These are phyloP conservation scores for Percopsis transmontana DNA, from an alignment of 2,113 vertebrate species.

Conservation along the genomic window DNA sequence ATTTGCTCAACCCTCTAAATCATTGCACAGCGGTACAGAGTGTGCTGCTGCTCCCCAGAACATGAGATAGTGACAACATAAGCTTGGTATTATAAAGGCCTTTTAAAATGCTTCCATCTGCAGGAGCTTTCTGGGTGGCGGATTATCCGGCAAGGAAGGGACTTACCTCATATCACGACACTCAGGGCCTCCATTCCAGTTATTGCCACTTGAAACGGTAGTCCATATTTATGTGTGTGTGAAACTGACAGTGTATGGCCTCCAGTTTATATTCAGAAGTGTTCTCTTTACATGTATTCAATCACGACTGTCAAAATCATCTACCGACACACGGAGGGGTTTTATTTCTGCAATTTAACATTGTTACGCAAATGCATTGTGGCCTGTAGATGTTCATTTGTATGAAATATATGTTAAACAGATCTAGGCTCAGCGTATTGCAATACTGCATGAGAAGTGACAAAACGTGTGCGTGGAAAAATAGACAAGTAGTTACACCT, in stretches of 20 bases:
- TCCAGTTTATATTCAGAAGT: conserved; percentile 19
- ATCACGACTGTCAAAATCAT: not conserved
- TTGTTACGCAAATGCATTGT: not conserved
- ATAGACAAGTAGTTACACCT: too few relatives aligned
- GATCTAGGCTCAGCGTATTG: not conserved
- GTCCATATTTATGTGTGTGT: conserved; percentile 18
- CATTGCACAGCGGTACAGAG: conserved; percentile 47
- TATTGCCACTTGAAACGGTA: conserved; percentile 65
- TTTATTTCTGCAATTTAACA: not conserved
- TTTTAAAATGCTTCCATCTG: conserved; percentile 78
- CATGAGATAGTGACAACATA: conserved; percentile 79
- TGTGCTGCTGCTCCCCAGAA: conserved; percentile 57
- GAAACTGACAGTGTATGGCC: conserved; percentile 25
- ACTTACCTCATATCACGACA: conserved; percentile 73
- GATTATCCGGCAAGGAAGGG: conserved; percentile 79
- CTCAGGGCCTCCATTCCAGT: conserved; percentile 57
- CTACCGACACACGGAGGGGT: not conserved
- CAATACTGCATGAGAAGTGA: not conserved
- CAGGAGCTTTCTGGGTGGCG: conserved; percentile 75
- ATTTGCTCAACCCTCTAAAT: conserved; percentile 54
- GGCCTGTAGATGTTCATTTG: not conserved
- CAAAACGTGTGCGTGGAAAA: too few relatives aligned
- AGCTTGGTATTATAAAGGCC: conserved; percentile 76
- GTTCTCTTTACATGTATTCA: conserved; percentile 13
- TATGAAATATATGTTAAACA: not conserved